These are phyloP conservation scores for Stenurella melanura DNA, from an alignment of 2,888 invertebrate genomes.

Conservation along the genomic window DNA sequence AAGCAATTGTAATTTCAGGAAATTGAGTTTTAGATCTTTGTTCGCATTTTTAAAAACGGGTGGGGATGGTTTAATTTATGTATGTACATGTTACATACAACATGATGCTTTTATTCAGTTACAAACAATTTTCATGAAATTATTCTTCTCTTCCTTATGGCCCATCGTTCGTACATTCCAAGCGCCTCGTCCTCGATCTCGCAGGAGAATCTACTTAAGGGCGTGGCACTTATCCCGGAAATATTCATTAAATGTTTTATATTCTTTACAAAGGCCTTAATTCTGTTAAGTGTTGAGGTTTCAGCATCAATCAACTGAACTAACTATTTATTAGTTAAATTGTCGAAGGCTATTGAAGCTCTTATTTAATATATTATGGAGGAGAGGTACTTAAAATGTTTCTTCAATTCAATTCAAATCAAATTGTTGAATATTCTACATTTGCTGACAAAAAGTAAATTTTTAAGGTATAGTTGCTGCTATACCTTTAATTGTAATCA, in stretches of 20 bases:
- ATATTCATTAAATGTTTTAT: conserved; percentile 3
- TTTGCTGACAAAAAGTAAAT: no score
- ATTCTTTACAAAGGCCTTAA: background rate
- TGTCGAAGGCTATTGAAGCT: background rate
- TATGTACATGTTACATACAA: background rate
- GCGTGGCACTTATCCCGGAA: conserved; percentile 36
- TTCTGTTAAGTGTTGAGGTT: background rate
- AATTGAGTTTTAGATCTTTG: conserved; percentile 15
- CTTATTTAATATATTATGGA: no score
- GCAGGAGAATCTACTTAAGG: conserved; percentile 37
- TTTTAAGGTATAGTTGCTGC: no score
- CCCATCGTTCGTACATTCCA: conserved; percentile 3
- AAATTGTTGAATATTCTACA: no score
- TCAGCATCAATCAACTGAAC: conserved; percentile 1
- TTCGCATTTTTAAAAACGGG: conserved; percentile 22
- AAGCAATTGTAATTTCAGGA: background rate
- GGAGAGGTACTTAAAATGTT: no score
- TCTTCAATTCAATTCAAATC: no score
- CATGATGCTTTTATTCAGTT: conserved; percentile 12
- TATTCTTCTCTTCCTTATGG: background rate
- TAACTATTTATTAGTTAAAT: background rate
- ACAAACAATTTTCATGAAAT: conserved; percentile 17
- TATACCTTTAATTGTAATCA: no score
- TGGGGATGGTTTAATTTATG: conserved; percentile 14
- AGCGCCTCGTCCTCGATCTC: conserved; percentile 14